These are phyloP conservation scores for Anser cygnoides DNA, from an alignment of 2,113 vertebrate species.

Conservation along the genomic window DNA sequence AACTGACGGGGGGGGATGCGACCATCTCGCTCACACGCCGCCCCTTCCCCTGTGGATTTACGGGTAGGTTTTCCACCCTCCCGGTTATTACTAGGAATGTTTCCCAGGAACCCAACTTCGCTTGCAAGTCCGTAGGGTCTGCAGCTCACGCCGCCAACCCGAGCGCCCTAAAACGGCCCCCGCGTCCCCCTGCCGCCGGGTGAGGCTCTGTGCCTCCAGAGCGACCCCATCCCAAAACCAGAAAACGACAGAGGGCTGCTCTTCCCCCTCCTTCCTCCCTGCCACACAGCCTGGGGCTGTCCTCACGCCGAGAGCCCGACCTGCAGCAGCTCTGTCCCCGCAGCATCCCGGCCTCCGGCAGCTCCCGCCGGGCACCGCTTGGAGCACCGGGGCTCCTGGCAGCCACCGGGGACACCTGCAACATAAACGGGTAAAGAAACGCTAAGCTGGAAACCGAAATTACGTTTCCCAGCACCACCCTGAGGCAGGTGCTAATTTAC, in stretches of 20 bases:
- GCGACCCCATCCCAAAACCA: neutral
- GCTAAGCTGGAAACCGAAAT: neutral
- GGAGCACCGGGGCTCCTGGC: neutral
- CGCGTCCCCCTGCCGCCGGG: too few species aligned
- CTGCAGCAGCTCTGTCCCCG: neutral
- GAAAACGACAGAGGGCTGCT: neutral
- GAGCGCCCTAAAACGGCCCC: neutral
- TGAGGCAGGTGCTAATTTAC: slow-evolving; percentile 37
- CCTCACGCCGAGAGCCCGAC: neutral
- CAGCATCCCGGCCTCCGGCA: neutral
- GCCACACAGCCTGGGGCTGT: neutral
- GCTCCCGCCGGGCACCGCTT: neutral
- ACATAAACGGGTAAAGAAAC: neutral
- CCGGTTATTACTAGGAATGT: neutral
- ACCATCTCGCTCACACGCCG: neutral
- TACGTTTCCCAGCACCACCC: neutral
- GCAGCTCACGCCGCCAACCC: neutral
- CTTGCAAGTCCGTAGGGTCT: too few species aligned
- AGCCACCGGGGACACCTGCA: neutral
- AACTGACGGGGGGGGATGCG: neutral
- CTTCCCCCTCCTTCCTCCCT: neutral
- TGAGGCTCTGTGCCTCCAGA: neutral
- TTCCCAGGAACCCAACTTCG: neutral
- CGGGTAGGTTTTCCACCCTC: neutral
- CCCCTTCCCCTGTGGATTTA: neutral